A percentile compares a stretch with the other conserved stretches of the same genome.
phyloP scores from a whole-genome alignment of 2,113 vertebrate genomes.

The Cephalopholis sonnerati region DNA sequence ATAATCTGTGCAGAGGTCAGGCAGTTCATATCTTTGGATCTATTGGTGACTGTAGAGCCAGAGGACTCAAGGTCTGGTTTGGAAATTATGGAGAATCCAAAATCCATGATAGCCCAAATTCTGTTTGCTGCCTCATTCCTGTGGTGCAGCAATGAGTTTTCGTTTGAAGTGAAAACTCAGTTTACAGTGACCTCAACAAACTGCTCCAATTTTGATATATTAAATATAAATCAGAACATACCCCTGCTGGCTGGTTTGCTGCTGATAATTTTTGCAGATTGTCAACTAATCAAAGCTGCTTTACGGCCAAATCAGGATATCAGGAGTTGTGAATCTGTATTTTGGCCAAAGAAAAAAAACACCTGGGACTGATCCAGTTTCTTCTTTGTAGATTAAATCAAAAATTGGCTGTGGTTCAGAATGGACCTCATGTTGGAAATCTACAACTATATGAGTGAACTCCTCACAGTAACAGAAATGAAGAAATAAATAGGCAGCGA shows the following conservation, averaged over 20 bases:
- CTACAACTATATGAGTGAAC: neutral
- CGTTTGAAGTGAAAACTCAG: neutral
- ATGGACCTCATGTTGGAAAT: conserved; percentile 1
- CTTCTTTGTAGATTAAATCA: conserved; percentile 16
- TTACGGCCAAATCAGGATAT: conserved; percentile 11
- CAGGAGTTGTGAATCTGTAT: conserved; percentile 1
- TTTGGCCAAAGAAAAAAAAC: conserved; percentile 7
- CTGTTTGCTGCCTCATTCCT: neutral
- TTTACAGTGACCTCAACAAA: neutral
- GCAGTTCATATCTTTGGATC: conserved; percentile 18
- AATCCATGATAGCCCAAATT: conserved; percentile 2
- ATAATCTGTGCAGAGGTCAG: conserved; percentile 7
- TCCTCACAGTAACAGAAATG: neutral
- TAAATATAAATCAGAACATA: neutral
- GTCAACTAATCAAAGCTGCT: conserved; percentile 9
- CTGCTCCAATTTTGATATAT: neutral
- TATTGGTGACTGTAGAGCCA: neutral
- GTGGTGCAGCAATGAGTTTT: neutral
- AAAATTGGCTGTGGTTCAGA: conserved; percentile 7
- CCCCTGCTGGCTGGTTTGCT: neutral
- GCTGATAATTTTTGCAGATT: neutral
- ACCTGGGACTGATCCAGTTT: conserved; percentile 27
- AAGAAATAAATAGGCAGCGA: neutral
- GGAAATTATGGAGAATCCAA: conserved; percentile 22
- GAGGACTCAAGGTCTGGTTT: conserved; percentile 9